These are phyloP conservation scores for Calephelis perditalis DNA, from an alignment of 2,888 invertebrate species.

Conservation along the genomic window DNA sequence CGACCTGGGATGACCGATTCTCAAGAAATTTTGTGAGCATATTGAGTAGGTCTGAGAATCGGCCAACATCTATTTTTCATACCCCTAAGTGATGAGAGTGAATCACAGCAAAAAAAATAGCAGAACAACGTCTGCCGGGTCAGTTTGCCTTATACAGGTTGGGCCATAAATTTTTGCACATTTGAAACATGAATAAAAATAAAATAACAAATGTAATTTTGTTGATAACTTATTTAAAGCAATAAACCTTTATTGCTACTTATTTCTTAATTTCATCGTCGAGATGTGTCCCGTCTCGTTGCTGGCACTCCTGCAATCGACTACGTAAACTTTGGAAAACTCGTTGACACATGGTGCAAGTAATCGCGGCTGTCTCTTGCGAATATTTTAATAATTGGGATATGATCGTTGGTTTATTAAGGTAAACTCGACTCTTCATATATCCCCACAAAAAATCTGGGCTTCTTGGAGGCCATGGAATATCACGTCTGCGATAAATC, in stretches of 20 bases:
- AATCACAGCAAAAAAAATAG: no score
- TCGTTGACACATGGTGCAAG: background rate
- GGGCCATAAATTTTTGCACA: background rate
- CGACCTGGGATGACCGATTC: no score
- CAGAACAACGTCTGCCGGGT: no score
- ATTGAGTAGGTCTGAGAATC: no score
- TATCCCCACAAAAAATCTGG: background rate
- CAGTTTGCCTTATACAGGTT: no score
- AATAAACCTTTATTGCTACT: background rate
- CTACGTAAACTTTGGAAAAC: no score
- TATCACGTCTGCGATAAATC: no score
- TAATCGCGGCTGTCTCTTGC: conserved; percentile 1
- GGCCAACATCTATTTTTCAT: no score
- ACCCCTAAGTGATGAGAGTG: no score
- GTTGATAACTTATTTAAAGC: background rate
- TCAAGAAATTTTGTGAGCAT: no score
- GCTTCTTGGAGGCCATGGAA: no score
- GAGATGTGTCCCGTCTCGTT: background rate
- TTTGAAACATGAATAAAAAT: background rate
- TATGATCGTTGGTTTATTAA: conserved; percentile 15
- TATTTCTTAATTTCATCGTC: background rate
- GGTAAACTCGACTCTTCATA: conserved; percentile 17
- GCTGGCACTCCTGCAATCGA: background rate
- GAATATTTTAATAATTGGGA: background rate
- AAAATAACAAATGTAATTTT: background rate